Conservation (phyloP, 1,140 invertebrate species). For the Euwallacea similis region DNA sequence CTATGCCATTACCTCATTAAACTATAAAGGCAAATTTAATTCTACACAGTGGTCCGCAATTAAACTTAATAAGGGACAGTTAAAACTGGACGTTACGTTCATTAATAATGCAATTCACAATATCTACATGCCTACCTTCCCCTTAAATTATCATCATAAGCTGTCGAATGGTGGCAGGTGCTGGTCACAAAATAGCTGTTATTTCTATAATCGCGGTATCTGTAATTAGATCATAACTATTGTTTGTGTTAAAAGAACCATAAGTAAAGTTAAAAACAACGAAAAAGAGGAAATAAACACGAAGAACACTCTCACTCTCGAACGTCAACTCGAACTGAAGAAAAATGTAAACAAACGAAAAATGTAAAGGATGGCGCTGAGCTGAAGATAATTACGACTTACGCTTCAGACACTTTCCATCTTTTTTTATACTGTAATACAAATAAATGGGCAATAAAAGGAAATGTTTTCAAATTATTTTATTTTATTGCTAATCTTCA, state of each 20-base stretch:
- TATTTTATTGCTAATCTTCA: too few relatives aligned
- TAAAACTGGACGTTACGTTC: not conserved
- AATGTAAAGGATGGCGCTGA: not conserved
- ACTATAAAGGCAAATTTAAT: not conserved
- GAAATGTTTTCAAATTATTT: too few relatives aligned
- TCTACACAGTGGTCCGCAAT: not conserved
- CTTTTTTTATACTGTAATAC: not conserved
- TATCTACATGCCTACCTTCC: too few relatives aligned
- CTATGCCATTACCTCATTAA: not conserved
- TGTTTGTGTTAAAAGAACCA: not conserved
- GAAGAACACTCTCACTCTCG: not conserved
- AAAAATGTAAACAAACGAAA: slow-evolving; percentile 15
- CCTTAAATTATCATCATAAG: too few relatives aligned
- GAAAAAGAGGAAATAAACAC: slow-evolving; percentile 3
- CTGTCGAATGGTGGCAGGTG: too few relatives aligned
- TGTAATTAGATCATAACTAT: too few relatives aligned
- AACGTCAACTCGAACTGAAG: slow-evolving; percentile 2
- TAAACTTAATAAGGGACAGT: not conserved
- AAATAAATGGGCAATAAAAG: not conserved
- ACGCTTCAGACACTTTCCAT: too few relatives aligned
- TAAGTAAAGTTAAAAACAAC: slow-evolving; percentile 8
- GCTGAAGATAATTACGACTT: too few relatives aligned
- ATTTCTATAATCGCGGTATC: too few relatives aligned
- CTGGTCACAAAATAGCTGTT: too few relatives aligned
- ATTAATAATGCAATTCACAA: too few relatives aligned